Conservation (phyloP, 2,888 invertebrate species). For the Ephialtes manifestator region DNA sequence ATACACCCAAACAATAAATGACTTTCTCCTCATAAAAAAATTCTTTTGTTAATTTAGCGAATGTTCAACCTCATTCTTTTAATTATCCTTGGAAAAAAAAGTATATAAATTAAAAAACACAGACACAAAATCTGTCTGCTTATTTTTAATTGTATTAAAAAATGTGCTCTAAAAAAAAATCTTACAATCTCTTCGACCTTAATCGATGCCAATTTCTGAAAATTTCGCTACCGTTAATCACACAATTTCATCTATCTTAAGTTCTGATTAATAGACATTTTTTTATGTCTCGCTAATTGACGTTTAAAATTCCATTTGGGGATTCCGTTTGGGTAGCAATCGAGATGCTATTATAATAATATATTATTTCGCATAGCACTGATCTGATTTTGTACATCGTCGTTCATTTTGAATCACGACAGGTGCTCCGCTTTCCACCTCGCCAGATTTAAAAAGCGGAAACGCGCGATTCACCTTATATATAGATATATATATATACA, state of each 20-base stretch:
- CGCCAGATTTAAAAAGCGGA: slow-evolving; percentile 64
- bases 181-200: slow-evolving; percentile 12
- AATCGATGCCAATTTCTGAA: slow-evolving; percentile 27
- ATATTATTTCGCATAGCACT: background rate
- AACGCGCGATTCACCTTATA: slow-evolving; percentile 20
- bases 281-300: slow-evolving; percentile 56
- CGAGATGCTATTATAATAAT: background rate
- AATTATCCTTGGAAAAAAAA: background rate
- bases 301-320: slow-evolving; percentile 37
- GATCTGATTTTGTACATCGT: slow-evolving; percentile 40
- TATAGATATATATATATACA: background rate
- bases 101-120: background rate
- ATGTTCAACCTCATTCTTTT: background rate
- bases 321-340: background rate
- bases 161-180: slow-evolving; percentile 1
- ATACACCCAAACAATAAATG: too few relatives aligned
- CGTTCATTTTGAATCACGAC: slow-evolving; percentile 20
- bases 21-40: too few relatives aligned
- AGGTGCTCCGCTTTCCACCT: slow-evolving; percentile 52
- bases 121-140: background rate
- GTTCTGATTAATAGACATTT: slow-evolving; percentile 49
- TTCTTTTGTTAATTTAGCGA: background rate
- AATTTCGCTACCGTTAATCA: slow-evolving; percentile 6
- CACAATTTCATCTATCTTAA: slow-evolving; percentile 44
- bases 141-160: background rate